Evolutionary conservation across 2,113 vertebrate genomes (phyloP).

Genomic region (Pygoscelis antarcticus): DNA sequence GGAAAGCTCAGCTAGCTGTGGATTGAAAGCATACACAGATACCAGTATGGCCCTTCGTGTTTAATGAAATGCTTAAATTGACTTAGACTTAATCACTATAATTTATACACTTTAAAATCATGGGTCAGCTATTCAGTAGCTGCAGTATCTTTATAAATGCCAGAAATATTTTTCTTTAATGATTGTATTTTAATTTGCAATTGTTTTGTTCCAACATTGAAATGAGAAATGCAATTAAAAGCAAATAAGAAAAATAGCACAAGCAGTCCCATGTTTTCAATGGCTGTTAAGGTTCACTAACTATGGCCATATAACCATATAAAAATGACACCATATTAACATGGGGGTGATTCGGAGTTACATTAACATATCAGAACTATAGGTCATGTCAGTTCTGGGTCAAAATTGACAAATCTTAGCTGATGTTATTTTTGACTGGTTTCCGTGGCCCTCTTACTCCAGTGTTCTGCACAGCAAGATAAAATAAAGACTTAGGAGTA

Average conservation of each 20-base stretch:
- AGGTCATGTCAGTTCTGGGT: neutral
- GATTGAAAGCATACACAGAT: neutral
- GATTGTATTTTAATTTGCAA: neutral
- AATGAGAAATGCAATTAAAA: neutral
- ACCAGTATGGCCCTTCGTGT: neutral
- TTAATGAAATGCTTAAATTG: slow-evolving; percentile 31
- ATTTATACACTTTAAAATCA: slow-evolving; percentile 34
- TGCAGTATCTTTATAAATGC: neutral
- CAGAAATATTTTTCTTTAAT: neutral
- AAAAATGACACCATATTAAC: neutral
- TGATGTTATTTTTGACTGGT: neutral
- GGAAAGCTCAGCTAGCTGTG: neutral
- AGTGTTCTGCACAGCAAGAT: neutral
- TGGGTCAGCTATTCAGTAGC: neutral
- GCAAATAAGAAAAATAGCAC: neutral
- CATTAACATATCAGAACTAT: neutral
- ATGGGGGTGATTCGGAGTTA: neutral
- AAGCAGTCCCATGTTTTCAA: neutral
- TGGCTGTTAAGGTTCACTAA: neutral
- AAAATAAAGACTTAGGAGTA: neutral
- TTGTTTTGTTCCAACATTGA: neutral
- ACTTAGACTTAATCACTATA: neutral
- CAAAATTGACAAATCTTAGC: neutral
- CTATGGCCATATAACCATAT: neutral
- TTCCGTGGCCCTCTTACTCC: neutral